Percentiles rank a stretch among this genome's conserved stretches.
These are phyloP conservation scores for Stomatorhinus walkeri DNA, from an alignment of 2,797 vertebrate species.

Conservation along the genomic window DNA sequence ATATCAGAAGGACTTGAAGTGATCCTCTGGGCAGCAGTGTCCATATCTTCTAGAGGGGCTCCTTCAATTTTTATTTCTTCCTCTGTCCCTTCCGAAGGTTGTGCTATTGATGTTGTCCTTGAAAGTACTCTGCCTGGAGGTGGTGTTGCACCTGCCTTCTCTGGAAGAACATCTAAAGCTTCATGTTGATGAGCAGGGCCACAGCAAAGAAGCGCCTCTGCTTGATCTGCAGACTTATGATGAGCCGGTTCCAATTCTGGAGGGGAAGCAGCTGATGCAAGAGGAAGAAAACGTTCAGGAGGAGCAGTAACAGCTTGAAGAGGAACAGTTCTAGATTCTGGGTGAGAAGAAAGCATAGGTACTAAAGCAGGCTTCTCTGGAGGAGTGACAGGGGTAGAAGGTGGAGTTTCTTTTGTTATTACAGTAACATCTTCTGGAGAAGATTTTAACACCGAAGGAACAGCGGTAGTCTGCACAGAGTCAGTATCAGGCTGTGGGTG, in stretches of 20 bases:
- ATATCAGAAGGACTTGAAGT: slow-evolving; percentile 85
- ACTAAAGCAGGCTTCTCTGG: not conserved
- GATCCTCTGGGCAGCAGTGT: slow-evolving; percentile 55
- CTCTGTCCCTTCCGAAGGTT: slow-evolving; percentile 27
- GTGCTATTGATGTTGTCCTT: slow-evolving; percentile 21
- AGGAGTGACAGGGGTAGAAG: not conserved
- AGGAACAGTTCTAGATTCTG: not conserved
- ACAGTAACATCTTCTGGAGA: not conserved
- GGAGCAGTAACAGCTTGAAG: not conserved
- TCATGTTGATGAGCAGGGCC: not conserved
- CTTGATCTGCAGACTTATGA: not conserved
- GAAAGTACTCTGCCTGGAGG: not conserved
- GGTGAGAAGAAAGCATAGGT: not conserved
- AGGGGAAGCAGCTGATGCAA: not conserved
- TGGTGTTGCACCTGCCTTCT: not conserved
- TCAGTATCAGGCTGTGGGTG: slow-evolving; percentile 23
- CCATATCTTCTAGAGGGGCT: slow-evolving; percentile 20
- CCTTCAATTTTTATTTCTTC: slow-evolving; percentile 37
- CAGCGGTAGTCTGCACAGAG: not conserved
- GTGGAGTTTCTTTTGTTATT: not conserved
- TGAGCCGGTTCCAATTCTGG: not conserved
- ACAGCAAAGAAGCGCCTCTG: not conserved
- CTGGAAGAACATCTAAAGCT: not conserved
- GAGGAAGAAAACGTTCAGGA: not conserved
- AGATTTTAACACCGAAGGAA: not conserved